Percentiles rank a stretch among this genome's conserved stretches.
Evolutionary conservation across 2,888 invertebrate genomes (phyloP).

Genomic region (Eilema depressum): DNA sequence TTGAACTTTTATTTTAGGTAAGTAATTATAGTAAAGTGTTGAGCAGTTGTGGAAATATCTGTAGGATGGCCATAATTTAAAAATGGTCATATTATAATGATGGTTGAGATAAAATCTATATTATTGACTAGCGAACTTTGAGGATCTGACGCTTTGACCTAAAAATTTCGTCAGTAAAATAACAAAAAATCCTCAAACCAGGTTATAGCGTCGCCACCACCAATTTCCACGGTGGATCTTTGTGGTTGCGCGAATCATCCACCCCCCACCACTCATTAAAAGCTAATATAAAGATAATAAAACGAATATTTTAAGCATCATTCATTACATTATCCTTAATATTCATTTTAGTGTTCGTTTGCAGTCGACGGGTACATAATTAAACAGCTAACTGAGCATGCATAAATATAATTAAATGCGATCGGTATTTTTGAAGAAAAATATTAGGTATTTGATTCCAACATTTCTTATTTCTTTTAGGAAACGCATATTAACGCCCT

Average conservation of each 20-base stretch:
- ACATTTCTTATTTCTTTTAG: no score
- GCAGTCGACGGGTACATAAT: background rate
- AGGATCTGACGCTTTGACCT: no score
- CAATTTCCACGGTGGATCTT: no score
- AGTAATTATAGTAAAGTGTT: background rate
- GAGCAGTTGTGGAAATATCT: background rate
- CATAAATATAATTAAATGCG: background rate
- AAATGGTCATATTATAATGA: background rate
- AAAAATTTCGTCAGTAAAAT: no score
- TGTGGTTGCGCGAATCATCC: no score
- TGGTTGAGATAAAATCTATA: background rate
- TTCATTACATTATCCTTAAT: background rate
- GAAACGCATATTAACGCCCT: background rate
- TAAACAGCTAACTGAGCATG: background rate
- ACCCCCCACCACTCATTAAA: no score
- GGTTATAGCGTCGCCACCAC: no score
- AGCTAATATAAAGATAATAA: background rate
- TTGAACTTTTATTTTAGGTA: conserved; percentile 13
- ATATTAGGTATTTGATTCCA: no score
- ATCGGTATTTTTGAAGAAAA: background rate
- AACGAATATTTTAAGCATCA: background rate
- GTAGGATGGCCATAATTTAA: background rate
- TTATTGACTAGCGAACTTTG: no score
- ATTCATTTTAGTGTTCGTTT: background rate
- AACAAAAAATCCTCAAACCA: no score